A percentile compares a stretch with the other conserved stretches of the same genome.
Conservation (phyloP, 2,797 vertebrate genomes). For the Ptychadena robeensis region DNA sequence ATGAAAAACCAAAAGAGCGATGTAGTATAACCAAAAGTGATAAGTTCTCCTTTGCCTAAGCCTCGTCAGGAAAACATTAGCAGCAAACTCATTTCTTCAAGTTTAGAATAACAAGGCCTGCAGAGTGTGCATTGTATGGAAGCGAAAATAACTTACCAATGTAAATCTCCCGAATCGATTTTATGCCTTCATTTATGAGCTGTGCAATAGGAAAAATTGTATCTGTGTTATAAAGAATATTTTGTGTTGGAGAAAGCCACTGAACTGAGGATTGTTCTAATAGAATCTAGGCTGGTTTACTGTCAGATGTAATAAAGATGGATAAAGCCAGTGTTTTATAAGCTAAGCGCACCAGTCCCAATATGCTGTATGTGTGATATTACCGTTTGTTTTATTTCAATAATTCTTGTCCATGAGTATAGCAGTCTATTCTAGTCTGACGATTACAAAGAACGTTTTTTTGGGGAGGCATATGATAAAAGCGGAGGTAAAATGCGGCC, state of each 20-base stretch:
- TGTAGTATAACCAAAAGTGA: too few relatives aligned
- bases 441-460: neutral
- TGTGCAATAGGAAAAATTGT: slow-evolving; percentile 13
- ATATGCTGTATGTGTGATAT: neutral
- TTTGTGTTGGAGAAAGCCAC: neutral
- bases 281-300: neutral
- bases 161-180: slow-evolving; percentile 25
- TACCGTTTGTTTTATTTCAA: neutral
- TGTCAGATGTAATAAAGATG: neutral
- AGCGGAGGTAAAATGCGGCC: neutral
- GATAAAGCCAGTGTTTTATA: neutral
- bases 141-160: slow-evolving; percentile 11
- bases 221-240: neutral
- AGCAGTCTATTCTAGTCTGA: neutral
- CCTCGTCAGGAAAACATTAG: slow-evolving; percentile 32
- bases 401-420: neutral
- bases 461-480: too few relatives aligned
- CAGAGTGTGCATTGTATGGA: slow-evolving; percentile 28
- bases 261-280: slow-evolving; percentile 1
- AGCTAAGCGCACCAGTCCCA: neutral
- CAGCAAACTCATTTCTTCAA: slow-evolving; percentile 39
- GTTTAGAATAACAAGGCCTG: slow-evolving; percentile 42
- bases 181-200: slow-evolving; percentile 16
- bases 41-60: slow-evolving; percentile 72
- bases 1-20: slow-evolving; percentile 66